phyloP scores from a whole-genome alignment of 2,888 invertebrate species.

The Vannuccia rotundouncinata region DNA sequence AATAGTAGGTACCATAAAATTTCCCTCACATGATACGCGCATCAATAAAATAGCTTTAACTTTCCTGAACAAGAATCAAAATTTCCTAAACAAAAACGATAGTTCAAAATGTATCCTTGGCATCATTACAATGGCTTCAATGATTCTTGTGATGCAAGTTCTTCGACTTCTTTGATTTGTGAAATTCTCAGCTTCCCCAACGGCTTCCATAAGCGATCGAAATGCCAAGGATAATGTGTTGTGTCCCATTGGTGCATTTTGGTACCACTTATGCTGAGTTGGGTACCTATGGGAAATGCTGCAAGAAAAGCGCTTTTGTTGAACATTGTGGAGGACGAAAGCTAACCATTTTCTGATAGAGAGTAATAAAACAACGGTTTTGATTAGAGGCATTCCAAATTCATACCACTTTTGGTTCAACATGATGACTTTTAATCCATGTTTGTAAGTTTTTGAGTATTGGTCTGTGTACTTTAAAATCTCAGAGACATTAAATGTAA shows the following conservation, averaged over 20 bases:
- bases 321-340: background rate
- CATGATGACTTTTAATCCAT: background rate
- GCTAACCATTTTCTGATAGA: background rate
- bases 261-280: background rate
- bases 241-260: constrained; percentile 3
- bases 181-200: background rate
- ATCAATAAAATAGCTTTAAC: no score
- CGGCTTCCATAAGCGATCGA: constrained; percentile 3
- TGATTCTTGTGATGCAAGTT: background rate
- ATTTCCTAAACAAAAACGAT: no score
- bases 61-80: no score
- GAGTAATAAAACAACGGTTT: background rate
- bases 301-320: constrained; percentile 11
- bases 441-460: background rate
- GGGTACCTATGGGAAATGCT: background rate
- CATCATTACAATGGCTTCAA: constrained; percentile 13
- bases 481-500: background rate
- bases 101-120: no score
- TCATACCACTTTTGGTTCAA: background rate
- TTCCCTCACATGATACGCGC: no score
- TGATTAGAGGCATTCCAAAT: background rate
- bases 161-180: constrained; percentile 10
- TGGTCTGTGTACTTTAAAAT: background rate
- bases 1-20: no score
- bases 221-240: constrained; percentile 3